phyloP scores from a whole-genome alignment of 2,888 invertebrate genomes.

The Drosophila diplacantha region DNA sequence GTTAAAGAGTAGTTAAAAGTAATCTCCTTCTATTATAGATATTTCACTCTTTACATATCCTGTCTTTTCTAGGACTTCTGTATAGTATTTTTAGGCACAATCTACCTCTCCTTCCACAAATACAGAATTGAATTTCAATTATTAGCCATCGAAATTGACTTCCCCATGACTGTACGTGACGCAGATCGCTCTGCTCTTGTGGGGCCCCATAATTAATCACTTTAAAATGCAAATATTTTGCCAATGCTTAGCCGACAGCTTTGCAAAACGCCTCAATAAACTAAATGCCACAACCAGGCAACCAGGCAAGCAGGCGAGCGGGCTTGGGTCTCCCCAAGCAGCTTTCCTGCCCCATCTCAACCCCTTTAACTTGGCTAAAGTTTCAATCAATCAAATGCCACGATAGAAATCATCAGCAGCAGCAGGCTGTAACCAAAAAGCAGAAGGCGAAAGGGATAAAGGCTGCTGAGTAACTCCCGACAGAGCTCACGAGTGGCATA shows the following conservation, averaged over 20 bases:
- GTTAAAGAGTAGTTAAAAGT: not conserved
- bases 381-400: constrained; percentile 67
- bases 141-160: not conserved
- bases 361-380: constrained; percentile 21
- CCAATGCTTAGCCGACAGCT: constrained; percentile 21
- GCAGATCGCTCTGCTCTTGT: not conserved
- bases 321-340: constrained; percentile 23
- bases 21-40: not conserved
- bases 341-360: not conserved
- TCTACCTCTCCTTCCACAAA: not conserved
- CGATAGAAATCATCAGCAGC: constrained; percentile 57
- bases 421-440: constrained; percentile 22
- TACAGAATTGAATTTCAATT: constrained; percentile 12
- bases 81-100: not conserved
- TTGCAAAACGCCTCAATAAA: constrained; percentile 33
- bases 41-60: not conserved
- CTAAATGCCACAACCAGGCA: constrained; percentile 30
- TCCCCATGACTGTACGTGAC: constrained; percentile 12
- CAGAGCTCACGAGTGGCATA: constrained; percentile 42
- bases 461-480: constrained; percentile 16
- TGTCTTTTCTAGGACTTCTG: not conserved
- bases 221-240: constrained; percentile 56
- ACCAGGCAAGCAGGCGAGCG: constrained; percentile 2
- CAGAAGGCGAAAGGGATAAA: constrained; percentile 17
- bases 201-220: constrained; percentile 49